Base-by-base conservation (phyloP, 1,140 invertebrate species). In the Neocloeon triangulifer region DNA sequence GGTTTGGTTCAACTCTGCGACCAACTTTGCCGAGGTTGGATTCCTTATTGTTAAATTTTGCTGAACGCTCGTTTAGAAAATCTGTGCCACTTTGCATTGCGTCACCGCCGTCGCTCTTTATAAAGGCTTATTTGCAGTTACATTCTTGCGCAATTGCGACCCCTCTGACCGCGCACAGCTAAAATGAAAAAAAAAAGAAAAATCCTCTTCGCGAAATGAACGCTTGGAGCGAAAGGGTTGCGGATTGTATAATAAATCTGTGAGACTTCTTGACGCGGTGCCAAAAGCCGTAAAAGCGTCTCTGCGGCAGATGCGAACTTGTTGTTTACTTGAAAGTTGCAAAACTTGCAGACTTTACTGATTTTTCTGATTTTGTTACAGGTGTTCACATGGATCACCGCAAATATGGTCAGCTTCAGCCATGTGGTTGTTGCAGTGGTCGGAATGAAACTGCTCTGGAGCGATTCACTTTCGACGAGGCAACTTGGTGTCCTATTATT, bases 391-490 rank as follows among this genome's bases (percentile, higher is more conserved):
- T 73, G 69, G 47, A 61, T 82, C 22, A 76, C 73, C 3, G 73
- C 77, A 0, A 79, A 81, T 50, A 61, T 68, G 47, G 77, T 82
- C 37, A 79, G 73, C 25, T 61, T 67, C 36, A 67, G 63, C 30
- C 76, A 80, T 41, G 67, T 81, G 0, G 51, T 74, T 2, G 56
- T 80, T 2, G 76, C 77, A 2, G 47, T 73, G 19, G 25, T 68
- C 3, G 63, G 69, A 14, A 73, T 63, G 4, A 73, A 73, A 42
- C 59, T 73, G 15, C 52, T 80, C 19, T 61, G 71, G 1, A 70
- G 61, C 33, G 69, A 70, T 41, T 69, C 61, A 39, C 47, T 80
- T 16, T 56, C 61, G 3, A 64, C 65, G 20, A 50, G 77, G 20
- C 56, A 73, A 10, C 31, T 78, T 0, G 76, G 69, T 1, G 66